Evolutionary conservation across 2,888 invertebrate species (phyloP).

Genomic region (Crocallis elinguaria): DNA sequence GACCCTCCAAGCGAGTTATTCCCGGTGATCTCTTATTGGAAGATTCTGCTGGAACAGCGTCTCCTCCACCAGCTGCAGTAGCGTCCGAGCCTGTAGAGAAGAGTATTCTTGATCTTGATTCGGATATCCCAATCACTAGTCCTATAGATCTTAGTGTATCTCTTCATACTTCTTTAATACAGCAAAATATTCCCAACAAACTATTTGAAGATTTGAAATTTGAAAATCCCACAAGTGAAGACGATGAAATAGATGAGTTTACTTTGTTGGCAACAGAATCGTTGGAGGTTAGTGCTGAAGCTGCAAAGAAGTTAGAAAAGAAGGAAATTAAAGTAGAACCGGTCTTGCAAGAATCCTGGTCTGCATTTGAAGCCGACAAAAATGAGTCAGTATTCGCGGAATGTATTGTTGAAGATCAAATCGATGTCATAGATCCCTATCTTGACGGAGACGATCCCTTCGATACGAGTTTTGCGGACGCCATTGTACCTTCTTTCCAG

Average conservation of each 20-base stretch:
- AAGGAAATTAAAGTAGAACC: conserved; percentile 70
- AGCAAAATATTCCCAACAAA: conserved; percentile 57
- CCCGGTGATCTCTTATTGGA: conserved; percentile 89
- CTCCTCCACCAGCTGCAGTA: conserved; percentile 46
- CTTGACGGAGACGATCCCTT: conserved; percentile 91
- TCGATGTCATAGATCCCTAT: conserved; percentile 76
- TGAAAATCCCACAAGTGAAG: conserved; percentile 55
- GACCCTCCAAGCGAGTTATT: conserved; percentile 83
- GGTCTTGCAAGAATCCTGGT: conserved; percentile 85
- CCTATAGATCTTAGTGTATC: conserved; percentile 90
- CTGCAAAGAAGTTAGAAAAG: conserved; percentile 68
- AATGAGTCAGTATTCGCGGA: conserved; percentile 76
- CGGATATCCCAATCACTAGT: conserved; percentile 87
- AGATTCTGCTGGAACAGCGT: conserved; percentile 72
- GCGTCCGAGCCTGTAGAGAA: conserved; percentile 86
- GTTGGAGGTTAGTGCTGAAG: conserved; percentile 84
- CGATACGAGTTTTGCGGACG: conserved; percentile 93
- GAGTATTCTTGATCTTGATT: conserved; percentile 91
- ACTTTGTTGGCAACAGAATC: conserved; percentile 92
- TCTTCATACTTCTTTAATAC: conserved; percentile 82
- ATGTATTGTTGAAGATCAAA: conserved; percentile 75
- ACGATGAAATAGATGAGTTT: conserved; percentile 91
- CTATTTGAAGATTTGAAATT: background rate
- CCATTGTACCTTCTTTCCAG: conserved; percentile 84
- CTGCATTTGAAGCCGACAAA: conserved; percentile 86